phyloP scores from a whole-genome alignment of 1,140 invertebrate species.

The Bombyx mandarina region DNA sequence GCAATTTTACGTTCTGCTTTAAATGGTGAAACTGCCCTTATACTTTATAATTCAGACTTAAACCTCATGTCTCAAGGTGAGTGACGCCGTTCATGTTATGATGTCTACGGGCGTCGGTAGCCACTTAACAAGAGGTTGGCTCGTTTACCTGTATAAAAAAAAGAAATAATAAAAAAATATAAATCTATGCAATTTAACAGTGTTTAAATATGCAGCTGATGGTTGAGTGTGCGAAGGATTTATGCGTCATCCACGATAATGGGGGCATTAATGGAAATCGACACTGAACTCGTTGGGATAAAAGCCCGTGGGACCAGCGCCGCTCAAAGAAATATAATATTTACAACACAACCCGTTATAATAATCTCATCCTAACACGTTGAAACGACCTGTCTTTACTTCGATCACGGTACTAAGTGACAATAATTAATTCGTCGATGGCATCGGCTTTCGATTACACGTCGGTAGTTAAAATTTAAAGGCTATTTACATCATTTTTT shows the following conservation, averaged over 20 bases:
- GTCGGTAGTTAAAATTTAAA: constrained; percentile 14
- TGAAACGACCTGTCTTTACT: constrained; percentile 33
- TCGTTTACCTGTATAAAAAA: too few relatives aligned
- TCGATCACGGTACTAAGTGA: constrained; percentile 27
- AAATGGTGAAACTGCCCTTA: too few relatives aligned
- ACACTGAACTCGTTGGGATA: constrained; percentile 32
- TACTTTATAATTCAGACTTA: too few relatives aligned
- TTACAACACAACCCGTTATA: constrained; percentile 45
- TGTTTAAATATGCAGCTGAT: constrained; percentile 21
- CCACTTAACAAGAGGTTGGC: too few relatives aligned
- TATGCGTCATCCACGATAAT: constrained; percentile 49
- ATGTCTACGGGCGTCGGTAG: constrained; percentile 14
- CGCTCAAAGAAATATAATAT: constrained; percentile 57
- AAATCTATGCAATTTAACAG: background rate
- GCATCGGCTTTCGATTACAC: constrained; percentile 26
- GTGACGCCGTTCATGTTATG: too few relatives aligned
- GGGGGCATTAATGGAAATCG: constrained; percentile 53
- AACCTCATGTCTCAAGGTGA: too few relatives aligned
- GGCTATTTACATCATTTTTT: constrained; percentile 6
- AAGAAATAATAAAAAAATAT: background rate
- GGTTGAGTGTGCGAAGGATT: constrained; percentile 46
- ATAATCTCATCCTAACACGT: constrained; percentile 48
- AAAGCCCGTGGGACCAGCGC: constrained; percentile 11
- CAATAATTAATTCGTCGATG: constrained; percentile 36
- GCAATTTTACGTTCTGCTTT: too few relatives aligned